These are phyloP conservation scores for Meta bourneti DNA, from an alignment of 2,888 invertebrate genomes.

Conservation along the genomic window DNA sequence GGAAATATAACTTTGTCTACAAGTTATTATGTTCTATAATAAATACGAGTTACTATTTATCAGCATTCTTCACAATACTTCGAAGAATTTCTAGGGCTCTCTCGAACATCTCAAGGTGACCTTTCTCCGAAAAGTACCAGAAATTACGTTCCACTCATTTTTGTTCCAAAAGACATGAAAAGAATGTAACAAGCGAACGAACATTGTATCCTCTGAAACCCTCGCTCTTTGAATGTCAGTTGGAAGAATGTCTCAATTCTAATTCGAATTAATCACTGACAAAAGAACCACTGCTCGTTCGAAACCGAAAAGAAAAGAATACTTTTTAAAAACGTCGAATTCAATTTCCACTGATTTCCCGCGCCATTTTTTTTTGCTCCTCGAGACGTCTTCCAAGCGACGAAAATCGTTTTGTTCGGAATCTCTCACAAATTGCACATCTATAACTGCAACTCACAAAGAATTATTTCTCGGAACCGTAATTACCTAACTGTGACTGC, in stretches of 20 bases:
- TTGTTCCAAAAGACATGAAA: neutral
- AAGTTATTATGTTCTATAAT: too few relatives aligned
- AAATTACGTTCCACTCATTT: neutral
- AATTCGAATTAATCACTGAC: slow-evolving; percentile 51
- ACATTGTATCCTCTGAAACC: neutral
- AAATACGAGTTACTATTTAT: too few relatives aligned
- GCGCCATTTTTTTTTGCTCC: neutral
- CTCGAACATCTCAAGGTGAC: too few relatives aligned
- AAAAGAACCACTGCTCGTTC: slow-evolving; percentile 12
- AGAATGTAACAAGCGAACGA: neutral
- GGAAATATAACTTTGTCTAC: too few relatives aligned
- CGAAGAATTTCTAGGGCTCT: too few relatives aligned
- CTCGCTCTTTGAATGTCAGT: neutral
- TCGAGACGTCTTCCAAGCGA: slow-evolving; percentile 35
- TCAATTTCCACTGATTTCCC: slow-evolving; percentile 35
- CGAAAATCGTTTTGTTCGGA: slow-evolving; percentile 65
- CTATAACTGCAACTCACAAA: slow-evolving; percentile 58
- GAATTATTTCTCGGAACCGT: slow-evolving; percentile 42
- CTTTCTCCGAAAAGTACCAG: too few relatives aligned
- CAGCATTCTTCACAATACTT: too few relatives aligned
- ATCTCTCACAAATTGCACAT: slow-evolving; percentile 49
- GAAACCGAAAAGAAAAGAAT: slow-evolving; percentile 12
- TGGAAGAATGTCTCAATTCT: slow-evolving; percentile 9
- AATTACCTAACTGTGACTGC: slow-evolving; percentile 72
- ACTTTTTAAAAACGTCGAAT: slow-evolving; percentile 16